These are phyloP conservation scores for Drosophila paulistorum DNA, from an alignment of 1,140 invertebrate species.

Conservation along the genomic window DNA sequence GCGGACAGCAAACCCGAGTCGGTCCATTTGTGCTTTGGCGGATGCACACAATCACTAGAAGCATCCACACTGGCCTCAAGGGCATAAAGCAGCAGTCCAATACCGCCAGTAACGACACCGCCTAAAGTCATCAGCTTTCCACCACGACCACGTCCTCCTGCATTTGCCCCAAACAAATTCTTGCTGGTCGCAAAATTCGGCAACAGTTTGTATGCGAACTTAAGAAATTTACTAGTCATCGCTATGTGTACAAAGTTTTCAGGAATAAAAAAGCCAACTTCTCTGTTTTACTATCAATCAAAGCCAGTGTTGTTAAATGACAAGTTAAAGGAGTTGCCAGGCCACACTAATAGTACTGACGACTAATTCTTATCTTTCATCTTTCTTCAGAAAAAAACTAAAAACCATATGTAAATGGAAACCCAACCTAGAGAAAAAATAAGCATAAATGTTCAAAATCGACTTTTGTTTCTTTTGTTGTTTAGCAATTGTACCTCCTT, in stretches of 20 bases:
- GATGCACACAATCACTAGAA: constrained; percentile 89
- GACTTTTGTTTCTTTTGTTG: constrained; percentile 31
- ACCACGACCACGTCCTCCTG: neutral
- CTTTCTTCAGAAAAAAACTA: constrained; percentile 17
- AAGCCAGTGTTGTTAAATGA: constrained; percentile 10
- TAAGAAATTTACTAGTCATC: constrained; percentile 48
- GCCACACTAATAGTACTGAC: neutral
- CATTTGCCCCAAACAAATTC: neutral
- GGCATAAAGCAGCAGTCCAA: constrained; percentile 91
- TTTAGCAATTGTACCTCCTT: constrained; percentile 11
- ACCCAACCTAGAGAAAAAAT: neutral
- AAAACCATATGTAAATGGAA: constrained; percentile 8
- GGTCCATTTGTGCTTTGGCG: constrained; percentile 91
- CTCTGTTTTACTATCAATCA: neutral
- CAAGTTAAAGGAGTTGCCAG: neutral
- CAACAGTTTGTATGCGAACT: constrained; percentile 32
- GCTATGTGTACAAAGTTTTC: neutral
- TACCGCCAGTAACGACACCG: constrained; percentile 90
- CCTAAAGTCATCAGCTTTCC: constrained; percentile 83
- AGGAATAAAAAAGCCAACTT: neutral
- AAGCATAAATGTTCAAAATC: constrained; percentile 9
- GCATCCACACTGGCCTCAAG: constrained; percentile 95
- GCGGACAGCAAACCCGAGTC: constrained; percentile 90
- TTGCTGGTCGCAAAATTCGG: constrained; percentile 4
- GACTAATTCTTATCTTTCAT: constrained; percentile 10